These are phyloP conservation scores for Pseudomyrmex sp. DNA, from an alignment of 1,140 invertebrate genomes.

Conservation along the genomic window DNA sequence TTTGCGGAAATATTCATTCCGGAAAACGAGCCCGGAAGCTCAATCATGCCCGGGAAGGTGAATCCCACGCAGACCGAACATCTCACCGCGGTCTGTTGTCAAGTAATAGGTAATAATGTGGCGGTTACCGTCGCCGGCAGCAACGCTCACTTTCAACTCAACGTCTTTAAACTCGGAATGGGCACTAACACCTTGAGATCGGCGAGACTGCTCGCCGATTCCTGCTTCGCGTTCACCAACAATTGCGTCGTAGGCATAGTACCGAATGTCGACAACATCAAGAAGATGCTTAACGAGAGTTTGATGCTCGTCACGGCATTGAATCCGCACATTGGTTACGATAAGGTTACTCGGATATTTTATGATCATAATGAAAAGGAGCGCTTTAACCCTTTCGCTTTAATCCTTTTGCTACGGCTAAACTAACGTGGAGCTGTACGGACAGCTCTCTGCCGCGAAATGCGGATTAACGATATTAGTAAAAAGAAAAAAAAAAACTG, in stretches of 20 bases:
- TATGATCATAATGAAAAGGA: no score
- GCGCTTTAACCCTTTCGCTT: no score
- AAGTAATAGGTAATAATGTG: conserved; percentile 99
- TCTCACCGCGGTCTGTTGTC: conserved; percentile 98
- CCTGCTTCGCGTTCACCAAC: conserved; percentile 93
- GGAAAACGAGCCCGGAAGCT: conserved; percentile 99
- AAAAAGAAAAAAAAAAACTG: no score
- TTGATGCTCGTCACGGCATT: conserved; percentile 99
- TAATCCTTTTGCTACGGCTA: no score
- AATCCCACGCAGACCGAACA: conserved; percentile 99
- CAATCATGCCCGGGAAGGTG: conserved; percentile 99
- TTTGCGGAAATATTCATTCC: conserved; percentile 97
- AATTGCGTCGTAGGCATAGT: conserved; percentile 97
- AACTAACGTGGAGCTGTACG: no score
- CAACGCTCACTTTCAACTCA: conserved; percentile 99
- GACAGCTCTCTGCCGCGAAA: no score
- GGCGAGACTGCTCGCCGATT: conserved; percentile 93
- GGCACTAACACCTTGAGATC: conserved; percentile 98
- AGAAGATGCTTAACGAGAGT: conserved; percentile 95
- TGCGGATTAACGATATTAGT: no score
- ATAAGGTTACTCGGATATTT: conserved; percentile 88
- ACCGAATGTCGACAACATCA: conserved; percentile 93
- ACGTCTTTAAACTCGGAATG: conserved; percentile 99
- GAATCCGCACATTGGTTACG: conserved; percentile 99
- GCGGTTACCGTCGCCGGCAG: conserved; percentile 97